A percentile compares a stretch with the other conserved stretches of the same genome.
Evolutionary conservation across 2,797 vertebrate genomes (phyloP).

Genomic region (Furcifer pardalis): DNA sequence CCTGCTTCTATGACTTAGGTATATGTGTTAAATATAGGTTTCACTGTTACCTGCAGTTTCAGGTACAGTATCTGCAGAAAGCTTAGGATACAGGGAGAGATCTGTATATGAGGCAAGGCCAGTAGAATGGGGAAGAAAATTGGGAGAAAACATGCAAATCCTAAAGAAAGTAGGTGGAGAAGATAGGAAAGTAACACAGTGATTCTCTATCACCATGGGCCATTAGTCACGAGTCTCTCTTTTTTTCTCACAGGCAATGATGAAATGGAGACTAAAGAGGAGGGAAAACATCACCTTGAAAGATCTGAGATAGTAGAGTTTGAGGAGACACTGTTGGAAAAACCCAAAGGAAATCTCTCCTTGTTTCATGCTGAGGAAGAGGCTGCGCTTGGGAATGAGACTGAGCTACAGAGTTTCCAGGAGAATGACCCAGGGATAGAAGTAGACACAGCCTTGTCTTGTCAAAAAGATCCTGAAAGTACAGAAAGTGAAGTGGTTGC

Average conservation of each 20-base stretch:
- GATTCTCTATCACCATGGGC: neutral
- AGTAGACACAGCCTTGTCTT: neutral
- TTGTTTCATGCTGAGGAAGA: neutral
- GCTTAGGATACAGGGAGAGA: too few relatives aligned
- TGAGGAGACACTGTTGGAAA: slow-evolving; percentile 1
- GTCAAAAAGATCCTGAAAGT: neutral
- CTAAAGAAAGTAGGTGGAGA: too few relatives aligned
- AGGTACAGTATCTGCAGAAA: too few relatives aligned
- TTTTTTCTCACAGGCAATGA: neutral
- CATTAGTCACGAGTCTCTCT: neutral
- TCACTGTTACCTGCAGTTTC: too few relatives aligned
- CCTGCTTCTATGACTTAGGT: too few relatives aligned
- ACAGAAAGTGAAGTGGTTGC: neutral
- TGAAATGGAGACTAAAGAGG: neutral
- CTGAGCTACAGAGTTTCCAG: neutral
- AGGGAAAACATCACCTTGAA: neutral
- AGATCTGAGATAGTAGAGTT: neutral
- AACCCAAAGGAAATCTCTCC: neutral
- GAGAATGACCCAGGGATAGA: neutral
- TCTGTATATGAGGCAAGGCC: too few relatives aligned
- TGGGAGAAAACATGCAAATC: too few relatives aligned
- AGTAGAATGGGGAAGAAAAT: too few relatives aligned
- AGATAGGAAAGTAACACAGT: neutral
- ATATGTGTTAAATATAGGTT: too few relatives aligned
- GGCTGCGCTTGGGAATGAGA: neutral